Conservation (phyloP, 1,140 invertebrate species). For the Euwallacea fornicatus region DNA sequence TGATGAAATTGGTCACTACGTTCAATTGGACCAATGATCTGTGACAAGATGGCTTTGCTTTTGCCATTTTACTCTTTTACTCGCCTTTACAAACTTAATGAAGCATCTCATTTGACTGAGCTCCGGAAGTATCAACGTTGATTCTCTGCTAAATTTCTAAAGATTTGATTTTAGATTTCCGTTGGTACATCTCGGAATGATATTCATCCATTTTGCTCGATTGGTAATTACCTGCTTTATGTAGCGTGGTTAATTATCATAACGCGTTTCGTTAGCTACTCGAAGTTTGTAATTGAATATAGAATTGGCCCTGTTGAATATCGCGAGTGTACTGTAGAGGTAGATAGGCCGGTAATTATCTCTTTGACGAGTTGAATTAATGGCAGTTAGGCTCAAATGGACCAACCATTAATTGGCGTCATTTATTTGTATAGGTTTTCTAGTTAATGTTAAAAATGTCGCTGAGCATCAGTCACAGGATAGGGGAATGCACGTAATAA, state of each 20-base stretch:
- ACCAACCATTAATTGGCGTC: neutral
- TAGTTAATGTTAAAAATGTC: neutral
- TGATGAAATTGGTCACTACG: slow-evolving; percentile 28
- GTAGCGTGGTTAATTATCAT: slow-evolving; percentile 5
- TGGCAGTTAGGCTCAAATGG: neutral
- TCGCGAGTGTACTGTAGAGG: neutral
- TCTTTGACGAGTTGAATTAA: neutral
- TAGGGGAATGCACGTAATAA: neutral
- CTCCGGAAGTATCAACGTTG: slow-evolving; percentile 14
- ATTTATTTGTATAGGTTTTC: neutral
- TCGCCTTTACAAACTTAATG: slow-evolving; percentile 20
- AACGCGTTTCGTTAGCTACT: slow-evolving; percentile 9
- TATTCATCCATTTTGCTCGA: neutral
- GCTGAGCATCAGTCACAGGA: neutral
- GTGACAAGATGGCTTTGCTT: slow-evolving; percentile 31
- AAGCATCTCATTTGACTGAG: slow-evolving; percentile 16
- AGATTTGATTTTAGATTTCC: neutral
- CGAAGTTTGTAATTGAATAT: slow-evolving; percentile 13
- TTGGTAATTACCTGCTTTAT: neutral
- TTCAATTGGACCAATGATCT: slow-evolving; percentile 16
- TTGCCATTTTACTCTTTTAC: slow-evolving; percentile 28
- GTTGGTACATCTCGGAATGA: neutral
- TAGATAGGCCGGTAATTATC: slow-evolving; percentile 1
- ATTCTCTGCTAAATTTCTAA: slow-evolving; percentile 8
- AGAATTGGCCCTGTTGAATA: slow-evolving; percentile 4